Conservation (phyloP, 2,797 vertebrate species). For the Limnodromus scolopaceus region DNA sequence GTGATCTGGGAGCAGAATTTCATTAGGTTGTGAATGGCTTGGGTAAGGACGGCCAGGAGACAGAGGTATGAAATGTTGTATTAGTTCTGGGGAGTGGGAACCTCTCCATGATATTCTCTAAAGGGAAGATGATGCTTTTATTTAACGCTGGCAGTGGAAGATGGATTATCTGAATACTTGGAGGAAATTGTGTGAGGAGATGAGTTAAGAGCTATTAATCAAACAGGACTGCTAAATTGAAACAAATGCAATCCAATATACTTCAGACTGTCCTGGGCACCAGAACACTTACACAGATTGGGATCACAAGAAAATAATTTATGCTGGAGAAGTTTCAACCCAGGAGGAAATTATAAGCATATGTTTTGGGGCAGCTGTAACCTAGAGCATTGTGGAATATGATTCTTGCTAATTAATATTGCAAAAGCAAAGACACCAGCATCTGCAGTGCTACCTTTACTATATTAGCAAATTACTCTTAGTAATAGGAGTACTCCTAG, state of each 20-base stretch:
- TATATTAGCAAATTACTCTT: slow-evolving; percentile 44
- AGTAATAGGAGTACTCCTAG: slow-evolving; percentile 35
- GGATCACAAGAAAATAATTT: slow-evolving; percentile 64
- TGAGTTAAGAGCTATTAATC: slow-evolving; percentile 68
- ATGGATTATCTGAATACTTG: slow-evolving; percentile 51
- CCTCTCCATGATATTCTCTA: neutral
- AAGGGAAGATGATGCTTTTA: slow-evolving; percentile 25
- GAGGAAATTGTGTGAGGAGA: slow-evolving; percentile 67
- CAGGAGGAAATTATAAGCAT: slow-evolving; percentile 55
- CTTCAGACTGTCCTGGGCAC: slow-evolving; percentile 45
- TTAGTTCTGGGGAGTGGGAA: neutral
- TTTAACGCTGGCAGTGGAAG: slow-evolving; percentile 47
- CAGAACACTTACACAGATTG: slow-evolving; percentile 67
- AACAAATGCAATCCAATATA: slow-evolving; percentile 63
- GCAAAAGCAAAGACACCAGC: slow-evolving; percentile 15
- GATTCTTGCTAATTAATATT: slow-evolving; percentile 63
- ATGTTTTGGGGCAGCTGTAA: slow-evolving; percentile 55
- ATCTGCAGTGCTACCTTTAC: slow-evolving; percentile 18
- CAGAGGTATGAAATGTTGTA: neutral
- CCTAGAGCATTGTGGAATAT: slow-evolving; percentile 43
- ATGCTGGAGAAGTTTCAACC: slow-evolving; percentile 56
- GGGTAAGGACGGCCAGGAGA: neutral
- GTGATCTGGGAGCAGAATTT: neutral
- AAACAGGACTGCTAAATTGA: slow-evolving; percentile 53
- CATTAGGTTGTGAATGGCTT: neutral